Conservation (phyloP, 2,888 invertebrate species). For the Vanessa cardui region DNA sequence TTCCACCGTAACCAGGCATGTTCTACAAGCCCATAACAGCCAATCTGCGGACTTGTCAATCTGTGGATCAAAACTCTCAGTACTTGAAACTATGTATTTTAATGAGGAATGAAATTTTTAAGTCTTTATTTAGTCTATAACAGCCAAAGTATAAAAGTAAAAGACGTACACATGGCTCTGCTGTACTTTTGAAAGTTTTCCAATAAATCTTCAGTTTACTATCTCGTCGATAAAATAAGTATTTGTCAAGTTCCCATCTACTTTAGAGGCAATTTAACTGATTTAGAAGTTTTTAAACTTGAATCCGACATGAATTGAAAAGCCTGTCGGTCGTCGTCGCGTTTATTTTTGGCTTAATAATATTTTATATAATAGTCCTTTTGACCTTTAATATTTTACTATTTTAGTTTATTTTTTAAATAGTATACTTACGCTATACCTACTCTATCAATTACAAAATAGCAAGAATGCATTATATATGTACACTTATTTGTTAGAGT, state of each 20-base stretch:
- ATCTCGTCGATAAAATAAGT: slow-evolving; percentile 40
- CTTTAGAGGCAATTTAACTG: slow-evolving; percentile 25
- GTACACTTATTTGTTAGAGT: no score
- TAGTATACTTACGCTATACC: background rate
- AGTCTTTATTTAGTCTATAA: slow-evolving; percentile 10
- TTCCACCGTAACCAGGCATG: no score
- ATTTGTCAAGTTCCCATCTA: slow-evolving; percentile 36
- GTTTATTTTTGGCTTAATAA: background rate
- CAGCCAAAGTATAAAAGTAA: slow-evolving; percentile 32
- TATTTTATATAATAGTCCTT: background rate
- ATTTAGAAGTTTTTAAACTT: slow-evolving; percentile 26
- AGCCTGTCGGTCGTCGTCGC: background rate
- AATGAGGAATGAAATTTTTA: background rate
- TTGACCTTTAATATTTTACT: no score
- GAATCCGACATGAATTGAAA: slow-evolving; percentile 4
- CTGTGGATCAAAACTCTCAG: no score
- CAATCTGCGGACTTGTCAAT: no score
- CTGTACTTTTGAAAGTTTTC: slow-evolving; percentile 42
- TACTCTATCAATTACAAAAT: no score
- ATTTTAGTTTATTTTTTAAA: background rate
- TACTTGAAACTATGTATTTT: background rate
- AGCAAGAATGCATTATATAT: no score
- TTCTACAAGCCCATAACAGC: no score
- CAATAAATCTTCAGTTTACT: slow-evolving; percentile 44
- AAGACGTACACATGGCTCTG: slow-evolving; percentile 41